phyloP scores from a whole-genome alignment of 2,113 vertebrate genomes.

The Atherinomorus stipes region DNA sequence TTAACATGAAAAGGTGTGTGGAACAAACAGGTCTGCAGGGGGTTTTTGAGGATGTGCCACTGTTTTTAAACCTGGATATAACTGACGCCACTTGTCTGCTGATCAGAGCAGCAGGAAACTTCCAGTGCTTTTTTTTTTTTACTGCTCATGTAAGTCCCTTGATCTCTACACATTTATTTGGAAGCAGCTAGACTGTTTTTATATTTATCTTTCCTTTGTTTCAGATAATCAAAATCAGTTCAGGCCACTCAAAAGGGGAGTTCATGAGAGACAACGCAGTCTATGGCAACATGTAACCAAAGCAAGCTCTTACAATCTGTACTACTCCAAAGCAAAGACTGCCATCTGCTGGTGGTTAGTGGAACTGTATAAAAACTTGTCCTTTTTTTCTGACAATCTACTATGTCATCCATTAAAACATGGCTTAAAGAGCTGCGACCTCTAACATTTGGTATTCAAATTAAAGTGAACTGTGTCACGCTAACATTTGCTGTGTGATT shows the following conservation, averaged over 20 bases:
- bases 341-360: slow-evolving; percentile 75
- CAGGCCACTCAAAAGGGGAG: background rate
- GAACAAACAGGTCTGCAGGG: slow-evolving; percentile 53
- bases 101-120: slow-evolving; percentile 23
- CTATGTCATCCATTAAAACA: slow-evolving; percentile 30
- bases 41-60: slow-evolving; percentile 20
- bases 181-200: background rate
- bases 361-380: background rate
- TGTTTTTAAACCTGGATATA: slow-evolving; percentile 37
- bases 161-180: slow-evolving; percentile 27
- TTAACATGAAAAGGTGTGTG: slow-evolving; percentile 34
- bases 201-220: background rate
- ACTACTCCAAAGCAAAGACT: slow-evolving; percentile 61
- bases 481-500: slow-evolving; percentile 47
- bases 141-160: slow-evolving; percentile 34
- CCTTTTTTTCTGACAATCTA: slow-evolving; percentile 4
- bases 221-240: slow-evolving; percentile 1
- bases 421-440: slow-evolving; percentile 30
- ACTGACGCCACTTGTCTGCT: slow-evolving; percentile 14
- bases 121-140: slow-evolving; percentile 53
- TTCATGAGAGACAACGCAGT: slow-evolving; percentile 6
- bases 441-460: slow-evolving; percentile 53
- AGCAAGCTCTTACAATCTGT: slow-evolving; percentile 25
- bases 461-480: slow-evolving; percentile 32
- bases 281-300: slow-evolving; percentile 12